Conservation (phyloP, 2,113 vertebrate genomes). For the Neolamprologus falcicula region DNA sequence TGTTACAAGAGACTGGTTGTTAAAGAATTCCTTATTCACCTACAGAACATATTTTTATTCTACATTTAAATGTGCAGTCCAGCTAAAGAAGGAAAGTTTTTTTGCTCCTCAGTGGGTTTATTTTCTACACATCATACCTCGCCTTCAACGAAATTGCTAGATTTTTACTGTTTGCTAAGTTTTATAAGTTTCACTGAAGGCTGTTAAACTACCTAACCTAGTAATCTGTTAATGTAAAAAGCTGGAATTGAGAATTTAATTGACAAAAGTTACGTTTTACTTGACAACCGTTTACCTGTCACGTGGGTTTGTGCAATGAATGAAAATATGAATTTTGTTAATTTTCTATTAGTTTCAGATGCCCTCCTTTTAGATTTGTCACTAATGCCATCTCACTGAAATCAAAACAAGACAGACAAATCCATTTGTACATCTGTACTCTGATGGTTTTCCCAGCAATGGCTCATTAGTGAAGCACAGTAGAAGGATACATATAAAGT, state of each 20-base stretch:
- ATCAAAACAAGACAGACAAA: neutral
- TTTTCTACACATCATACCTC: neutral
- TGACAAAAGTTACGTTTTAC: neutral
- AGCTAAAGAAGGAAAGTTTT: neutral
- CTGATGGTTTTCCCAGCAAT: neutral
- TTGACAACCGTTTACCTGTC: neutral
- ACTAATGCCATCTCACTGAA: neutral
- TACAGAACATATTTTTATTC: neutral
- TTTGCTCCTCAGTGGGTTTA: neutral
- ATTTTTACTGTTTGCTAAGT: neutral
- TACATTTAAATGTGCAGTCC: neutral
- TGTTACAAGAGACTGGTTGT: neutral
- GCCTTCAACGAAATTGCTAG: neutral
- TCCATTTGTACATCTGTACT: neutral
- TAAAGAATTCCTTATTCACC: neutral
- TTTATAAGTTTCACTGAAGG: neutral
- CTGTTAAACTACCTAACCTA: neutral
- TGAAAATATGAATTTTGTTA: neutral
- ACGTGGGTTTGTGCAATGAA: neutral
- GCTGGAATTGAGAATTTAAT: neutral
- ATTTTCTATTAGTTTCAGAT: neutral
- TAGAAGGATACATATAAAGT: conserved; percentile 93
- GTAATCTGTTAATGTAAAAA: neutral
- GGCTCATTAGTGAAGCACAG: neutral
- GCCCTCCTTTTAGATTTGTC: neutral